Evolutionary conservation across 2,113 vertebrate genomes (phyloP), one percentile per base, ranked within the genome.

Genomic region (Bubo bubo): DNA sequence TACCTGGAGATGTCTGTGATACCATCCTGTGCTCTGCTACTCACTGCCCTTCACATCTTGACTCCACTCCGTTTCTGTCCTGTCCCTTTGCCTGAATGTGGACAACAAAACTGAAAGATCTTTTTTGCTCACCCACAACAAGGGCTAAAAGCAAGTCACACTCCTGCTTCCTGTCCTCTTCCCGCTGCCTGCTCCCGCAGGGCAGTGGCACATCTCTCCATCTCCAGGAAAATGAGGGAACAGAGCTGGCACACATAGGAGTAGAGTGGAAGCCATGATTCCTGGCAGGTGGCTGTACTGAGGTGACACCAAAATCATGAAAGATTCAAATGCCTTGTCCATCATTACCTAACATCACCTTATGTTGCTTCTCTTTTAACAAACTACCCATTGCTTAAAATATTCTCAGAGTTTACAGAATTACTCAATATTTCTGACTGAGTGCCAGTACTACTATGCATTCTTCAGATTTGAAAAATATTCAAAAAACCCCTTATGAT

Each of bases 111-210:
- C 20, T 14, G 14, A 71, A 82, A 12, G 27, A 14, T 59, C 22
- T 50, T 37, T 59, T 43, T 56, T 77, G 60, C 43, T 67, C 8
- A 41, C 34, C 3, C 45, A n/a, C 24, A 56, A 32, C n/a, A 59
- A 49, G 47, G 34, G 39, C 30, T 39, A 10, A 21, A 35, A 17
- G 35, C 6, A 49, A 47, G 21, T 5, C 62, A 22, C 0, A 0
- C 18, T 79, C 23, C 45, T 73, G 30, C 63, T 70, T 15, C 12
- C 20, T 28, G 37, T 86, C 9, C 32, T 45, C 19, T 37, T 63
- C 49, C 28, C 4, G 0, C 14, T 56, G 23, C 3, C 32, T 56
- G 34, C 10, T 63, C 26, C 26, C 35, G 19, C 27, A n/a, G 39
- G 26, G 70, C 35, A 35, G 27, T 2, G 66, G 21, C 53, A 71